Evolutionary conservation across 2,797 vertebrate genomes (phyloP), one percentile per base, ranked within the genome.

Genomic region (Myotis vivesi): DNA sequence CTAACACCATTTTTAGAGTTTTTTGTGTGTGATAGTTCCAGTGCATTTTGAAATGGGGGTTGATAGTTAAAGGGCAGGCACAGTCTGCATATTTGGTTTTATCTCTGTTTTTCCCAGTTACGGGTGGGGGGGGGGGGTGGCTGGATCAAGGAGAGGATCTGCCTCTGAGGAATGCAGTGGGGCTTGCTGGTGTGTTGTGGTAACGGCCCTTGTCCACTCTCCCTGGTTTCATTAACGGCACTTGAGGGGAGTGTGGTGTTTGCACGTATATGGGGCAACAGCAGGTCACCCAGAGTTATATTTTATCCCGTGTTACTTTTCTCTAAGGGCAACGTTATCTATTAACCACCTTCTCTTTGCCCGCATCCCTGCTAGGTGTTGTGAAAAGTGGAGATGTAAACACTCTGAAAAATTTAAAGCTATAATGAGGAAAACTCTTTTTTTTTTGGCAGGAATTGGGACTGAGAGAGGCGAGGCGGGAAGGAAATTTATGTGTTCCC

Each of bases 301-400:
- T 28, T 76, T 94, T 91, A 76, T 3, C 49, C 75, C 33, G 5
- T 16, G 49, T 53, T 83, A 33, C 44, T 92, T 92, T 92, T 82
- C 81, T 93, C 64, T 59, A 38, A 82, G 28, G 83, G 76, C 15
- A 46, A 59, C 6, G 5, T 83, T 94, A 90, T 36, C 64, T 83
- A 46, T 93, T 91, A 95, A 92, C 84, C 53, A 66, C 64, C 25
- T 59, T 88, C 71, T 28, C 79, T 88, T 68, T 44, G 33, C 76
- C 66, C 0, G 0, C 15, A 33, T 92, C 57, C 62, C 44, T 25
- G 28, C 41, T 57, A 64, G 41, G 38, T 57, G 23, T 41, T 49
- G 38, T 46, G 82, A 69, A 93, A 87, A 66, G 76, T 13, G 36
- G 30, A 86, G 41, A 86, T 23, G 25, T 30, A 66, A 72, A 89